A percentile compares a stretch with the other conserved stretches of the same genome.
phyloP scores from a whole-genome alignment of 1,140 invertebrate genomes.

The Schlechtendalia chinensis region DNA sequence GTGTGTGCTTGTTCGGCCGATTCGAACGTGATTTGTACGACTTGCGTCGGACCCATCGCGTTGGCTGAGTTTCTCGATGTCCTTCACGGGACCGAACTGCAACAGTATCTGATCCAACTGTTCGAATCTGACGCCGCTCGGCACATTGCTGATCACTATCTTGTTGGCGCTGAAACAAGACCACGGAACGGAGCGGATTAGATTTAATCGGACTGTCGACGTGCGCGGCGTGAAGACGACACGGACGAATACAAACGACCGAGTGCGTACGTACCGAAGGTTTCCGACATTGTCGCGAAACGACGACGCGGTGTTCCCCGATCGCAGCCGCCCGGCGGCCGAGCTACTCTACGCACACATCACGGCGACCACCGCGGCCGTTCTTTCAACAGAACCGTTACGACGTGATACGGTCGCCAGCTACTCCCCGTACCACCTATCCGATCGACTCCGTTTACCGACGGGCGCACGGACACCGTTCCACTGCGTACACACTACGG shows the following conservation, averaged over 20 bases:
- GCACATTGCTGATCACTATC: conserved; percentile 84
- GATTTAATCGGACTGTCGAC: neutral
- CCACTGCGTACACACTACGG: no score
- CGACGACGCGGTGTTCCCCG: neutral
- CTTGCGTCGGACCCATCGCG: conserved; percentile 66
- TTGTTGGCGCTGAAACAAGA: conserved; percentile 61
- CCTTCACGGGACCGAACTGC: conserved; percentile 76
- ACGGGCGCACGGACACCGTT: no score
- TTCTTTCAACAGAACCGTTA: no score
- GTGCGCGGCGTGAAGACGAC: neutral
- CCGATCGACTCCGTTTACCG: neutral
- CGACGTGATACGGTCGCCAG: no score
- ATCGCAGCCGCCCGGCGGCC: neutral
- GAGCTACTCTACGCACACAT: no score
- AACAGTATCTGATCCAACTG: conserved; percentile 80
- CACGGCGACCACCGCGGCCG: neutral
- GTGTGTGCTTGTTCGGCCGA: conserved; percentile 63
- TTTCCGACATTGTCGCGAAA: conserved; percentile 27
- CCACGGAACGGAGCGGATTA: neutral
- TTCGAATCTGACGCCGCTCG: conserved; percentile 74
- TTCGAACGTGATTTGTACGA: conserved; percentile 82
- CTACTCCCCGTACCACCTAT: no score
- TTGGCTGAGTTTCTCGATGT: conserved; percentile 72
- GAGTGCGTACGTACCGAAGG: neutral
- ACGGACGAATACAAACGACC: no score